Percentiles rank a stretch among this genome's conserved stretches.
phyloP scores from a whole-genome alignment of 1,140 invertebrate species.

The Phenacoccus solenopsis region DNA sequence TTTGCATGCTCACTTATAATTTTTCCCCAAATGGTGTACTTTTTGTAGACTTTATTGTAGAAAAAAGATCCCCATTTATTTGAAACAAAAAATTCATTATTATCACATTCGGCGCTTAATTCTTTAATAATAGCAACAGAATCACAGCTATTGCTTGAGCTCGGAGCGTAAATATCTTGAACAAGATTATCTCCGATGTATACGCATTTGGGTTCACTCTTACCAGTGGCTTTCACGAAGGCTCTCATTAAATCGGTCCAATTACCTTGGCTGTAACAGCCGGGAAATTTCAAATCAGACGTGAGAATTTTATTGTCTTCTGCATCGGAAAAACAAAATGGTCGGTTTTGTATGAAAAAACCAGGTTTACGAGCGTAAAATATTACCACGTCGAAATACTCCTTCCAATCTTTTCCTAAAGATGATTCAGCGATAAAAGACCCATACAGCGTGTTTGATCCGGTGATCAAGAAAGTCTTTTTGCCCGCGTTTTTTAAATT shows the following conservation, averaged over 20 bases:
- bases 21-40: slow-evolving; percentile 47
- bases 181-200: slow-evolving; percentile 70
- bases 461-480: slow-evolving; percentile 58
- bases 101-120: slow-evolving; percentile 46
- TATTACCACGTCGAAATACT: slow-evolving; percentile 57
- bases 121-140: slow-evolving; percentile 62
- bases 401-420: slow-evolving; percentile 54
- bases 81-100: slow-evolving; percentile 42
- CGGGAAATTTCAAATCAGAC: slow-evolving; percentile 32
- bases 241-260: slow-evolving; percentile 45
- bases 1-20: slow-evolving; percentile 50
- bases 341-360: slow-evolving; percentile 49
- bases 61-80: slow-evolving; percentile 60
- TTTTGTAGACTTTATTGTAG: slow-evolving; percentile 31
- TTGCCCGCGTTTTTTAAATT: slow-evolving; percentile 40
- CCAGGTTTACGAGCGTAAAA: slow-evolving; percentile 63
- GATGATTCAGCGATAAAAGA: slow-evolving; percentile 47
- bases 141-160: slow-evolving; percentile 44
- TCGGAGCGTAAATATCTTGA: slow-evolving; percentile 62
- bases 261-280: slow-evolving; percentile 54
- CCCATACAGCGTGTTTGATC: slow-evolving; percentile 62
- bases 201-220: slow-evolving; percentile 45
- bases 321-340: slow-evolving; percentile 44
- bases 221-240: slow-evolving; percentile 33
- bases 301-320: slow-evolving; percentile 34